Evolutionary conservation across 1,140 invertebrate species (phyloP), one percentile per base, ranked within the genome.

Genomic region (Drosophila lacteicornis): DNA sequence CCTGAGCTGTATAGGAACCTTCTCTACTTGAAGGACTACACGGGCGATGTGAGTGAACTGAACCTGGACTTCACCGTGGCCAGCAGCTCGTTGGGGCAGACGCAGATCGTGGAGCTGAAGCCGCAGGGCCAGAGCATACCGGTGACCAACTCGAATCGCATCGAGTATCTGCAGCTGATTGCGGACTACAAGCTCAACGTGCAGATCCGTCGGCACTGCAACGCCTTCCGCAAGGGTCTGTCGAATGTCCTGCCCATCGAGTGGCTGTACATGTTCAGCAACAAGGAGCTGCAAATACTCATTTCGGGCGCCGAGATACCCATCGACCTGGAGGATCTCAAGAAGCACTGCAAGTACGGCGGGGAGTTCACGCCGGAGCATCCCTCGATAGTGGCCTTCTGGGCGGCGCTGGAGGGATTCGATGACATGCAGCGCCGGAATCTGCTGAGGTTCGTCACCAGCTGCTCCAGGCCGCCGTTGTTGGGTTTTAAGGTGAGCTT

Each of bases 101-200:
- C 97, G 33, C 95, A 96, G 92, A 94, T 97, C 55, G 96, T 97
- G 66, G 98, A 99, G 87, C 93, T 99, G 30, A 99, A 99, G 93
- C 96, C 97, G 3, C 96, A 96, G 74, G 99, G 99, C 11, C 94
- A 95, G 17, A 96, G 97, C 86, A 99, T 99, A 84, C 94, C 96
- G 6, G 98, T 99, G 0, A 99, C 97, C 2, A 96, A 96, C 78
- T 95, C 96, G 58, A 99, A 99, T 94, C 95, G 97, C 62, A 98
- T 99, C 91, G 98, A 99, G 93, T 99, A 99, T 91, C 98, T 99
- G 82, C 98, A 99, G 93, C 93, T 99, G 60, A 96, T 99, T 93
- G 98, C 98, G 2, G 98, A 99, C 94, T 99, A 98, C 82, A 99
- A 99, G 93, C 94, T 99, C 22, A 99, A 99, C 93, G 94, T 96